These are phyloP conservation scores for Apoderus coryli DNA, from an alignment of 2,888 invertebrate genomes.

Conservation along the genomic window DNA sequence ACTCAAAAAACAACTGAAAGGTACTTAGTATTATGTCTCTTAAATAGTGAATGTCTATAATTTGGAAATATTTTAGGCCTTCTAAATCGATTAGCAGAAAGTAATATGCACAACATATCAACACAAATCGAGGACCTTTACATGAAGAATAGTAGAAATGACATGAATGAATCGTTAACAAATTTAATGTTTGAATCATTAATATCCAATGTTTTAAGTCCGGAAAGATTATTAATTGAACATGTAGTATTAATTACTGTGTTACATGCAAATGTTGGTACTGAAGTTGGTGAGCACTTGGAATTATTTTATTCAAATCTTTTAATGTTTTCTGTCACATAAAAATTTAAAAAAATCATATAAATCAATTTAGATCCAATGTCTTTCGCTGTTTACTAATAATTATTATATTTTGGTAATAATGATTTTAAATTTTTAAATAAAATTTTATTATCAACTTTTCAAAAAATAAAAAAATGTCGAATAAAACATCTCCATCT, in stretches of 20 bases:
- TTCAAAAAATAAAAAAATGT: too few relatives aligned
- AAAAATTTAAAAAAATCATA: too few relatives aligned
- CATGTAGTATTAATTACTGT: constrained; percentile 70
- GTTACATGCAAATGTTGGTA: constrained; percentile 79
- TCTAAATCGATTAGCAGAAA: constrained; percentile 73
- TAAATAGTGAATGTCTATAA: too few relatives aligned
- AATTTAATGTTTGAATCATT: constrained; percentile 56
- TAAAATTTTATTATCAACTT: too few relatives aligned
- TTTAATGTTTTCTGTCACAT: constrained; percentile 1
- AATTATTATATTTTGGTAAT: too few relatives aligned
- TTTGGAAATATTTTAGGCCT: too few relatives aligned
- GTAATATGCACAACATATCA: constrained; percentile 74
- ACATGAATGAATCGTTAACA: constrained; percentile 64
- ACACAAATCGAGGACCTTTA: constrained; percentile 68
- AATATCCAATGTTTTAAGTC: constrained; percentile 43
- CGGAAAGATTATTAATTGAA: constrained; percentile 68
- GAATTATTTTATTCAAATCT: too few relatives aligned
- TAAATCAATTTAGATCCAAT: too few relatives aligned
- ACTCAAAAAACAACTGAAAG: constrained; percentile 73
- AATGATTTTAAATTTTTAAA: too few relatives aligned
- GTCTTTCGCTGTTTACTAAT: constrained; percentile 4
- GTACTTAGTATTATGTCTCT: constrained; percentile 32
- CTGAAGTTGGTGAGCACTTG: constrained; percentile 61
- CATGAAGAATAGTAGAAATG: constrained; percentile 61
- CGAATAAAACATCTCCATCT: too few relatives aligned